Evolutionary conservation across 37 sponge, comb jelly and placozoan genomes (phyloP).

Genomic region (Sycon ciliatum): DNA sequence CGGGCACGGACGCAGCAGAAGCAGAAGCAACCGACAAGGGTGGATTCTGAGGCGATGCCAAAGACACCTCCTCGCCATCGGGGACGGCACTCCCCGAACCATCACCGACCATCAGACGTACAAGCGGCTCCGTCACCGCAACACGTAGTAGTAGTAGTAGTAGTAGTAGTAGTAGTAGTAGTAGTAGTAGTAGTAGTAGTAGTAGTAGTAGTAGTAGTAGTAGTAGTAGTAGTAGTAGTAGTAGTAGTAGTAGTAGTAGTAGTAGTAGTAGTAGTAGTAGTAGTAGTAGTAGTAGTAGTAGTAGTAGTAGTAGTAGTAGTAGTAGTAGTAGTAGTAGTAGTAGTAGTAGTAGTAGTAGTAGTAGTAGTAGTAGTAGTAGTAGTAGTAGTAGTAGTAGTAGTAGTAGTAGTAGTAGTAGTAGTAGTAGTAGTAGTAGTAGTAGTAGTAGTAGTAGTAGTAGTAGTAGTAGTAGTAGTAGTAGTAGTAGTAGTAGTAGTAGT

Average conservation of each 20-base stretch:
- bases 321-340: slow-evolving; percentile 2
- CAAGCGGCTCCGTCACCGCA: no score
- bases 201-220: slow-evolving; percentile 8
- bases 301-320: slow-evolving; percentile 2
- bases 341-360: slow-evolving; percentile 6
- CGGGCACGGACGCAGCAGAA: no score
- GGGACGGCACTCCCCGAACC: no score
- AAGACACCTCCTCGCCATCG: no score
- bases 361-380: neutral
- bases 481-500: neutral
- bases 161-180: slow-evolving; percentile 6
- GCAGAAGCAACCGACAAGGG: no score
- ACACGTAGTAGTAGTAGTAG: no score
- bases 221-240: slow-evolving; percentile 6
- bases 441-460: slow-evolving; percentile 8
- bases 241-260: slow-evolving; percentile 8
- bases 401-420: neutral
- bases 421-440: slow-evolving; percentile 8
- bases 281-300: slow-evolving; percentile 2
- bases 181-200: slow-evolving; percentile 8
- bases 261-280: slow-evolving; percentile 2
- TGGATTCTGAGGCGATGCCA: no score
- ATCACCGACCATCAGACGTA: no score
- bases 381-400: slow-evolving; percentile 1
- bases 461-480: slow-evolving; percentile 6